Evolutionary conservation across 64 coral and sea anemone species (phyloP).

Genomic region (Montipora sp.): DNA sequence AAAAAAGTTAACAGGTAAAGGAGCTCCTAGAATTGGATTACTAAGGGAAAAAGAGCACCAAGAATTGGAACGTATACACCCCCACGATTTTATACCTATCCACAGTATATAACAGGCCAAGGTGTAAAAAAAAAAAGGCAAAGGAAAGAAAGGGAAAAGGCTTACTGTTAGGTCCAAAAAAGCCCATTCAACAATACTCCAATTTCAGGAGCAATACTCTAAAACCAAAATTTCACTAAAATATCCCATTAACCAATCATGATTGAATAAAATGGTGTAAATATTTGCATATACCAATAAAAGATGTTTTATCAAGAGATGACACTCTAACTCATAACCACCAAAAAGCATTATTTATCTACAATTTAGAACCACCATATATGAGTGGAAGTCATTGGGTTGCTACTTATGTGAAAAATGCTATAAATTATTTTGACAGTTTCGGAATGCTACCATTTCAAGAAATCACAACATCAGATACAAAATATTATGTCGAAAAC

Average conservation of each 20-base stretch:
- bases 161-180: no score
- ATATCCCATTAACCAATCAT: background rate
- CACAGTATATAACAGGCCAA: no score
- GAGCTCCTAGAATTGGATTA: no score
- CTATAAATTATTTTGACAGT: background rate
- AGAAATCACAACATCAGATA: background rate
- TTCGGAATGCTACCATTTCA: background rate
- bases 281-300: background rate
- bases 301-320: background rate
- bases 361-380: background rate
- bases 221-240: background rate
- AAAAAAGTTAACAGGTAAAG: no score
- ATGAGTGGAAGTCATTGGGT: background rate
- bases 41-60: no score
- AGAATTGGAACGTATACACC: no score
- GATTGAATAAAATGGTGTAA: background rate
- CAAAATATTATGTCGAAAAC: background rate
- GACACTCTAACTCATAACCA: background rate
- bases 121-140: no score
- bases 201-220: background rate
- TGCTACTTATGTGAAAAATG: background rate
- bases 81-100: no score
- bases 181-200: no score
- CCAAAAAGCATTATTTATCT: background rate
- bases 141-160: no score